Base-by-base conservation (phyloP, 2,888 invertebrate species). In the Lycaena phlaeas region DNA sequence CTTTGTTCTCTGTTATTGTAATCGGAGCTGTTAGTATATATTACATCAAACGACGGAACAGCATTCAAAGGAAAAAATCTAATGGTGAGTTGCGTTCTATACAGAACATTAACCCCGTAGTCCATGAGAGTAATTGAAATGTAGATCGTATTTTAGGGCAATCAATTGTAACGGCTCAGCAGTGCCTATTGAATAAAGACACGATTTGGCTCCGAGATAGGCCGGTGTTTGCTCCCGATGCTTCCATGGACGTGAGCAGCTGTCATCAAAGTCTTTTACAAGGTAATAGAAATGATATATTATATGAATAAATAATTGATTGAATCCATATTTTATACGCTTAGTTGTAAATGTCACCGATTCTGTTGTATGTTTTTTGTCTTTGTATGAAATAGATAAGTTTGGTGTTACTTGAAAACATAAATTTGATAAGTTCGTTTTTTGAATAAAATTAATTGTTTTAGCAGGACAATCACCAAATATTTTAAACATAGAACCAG, bases 121-220 rank as follows among this genome's bases (percentile, higher is more conserved):
- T 22, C 39, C 43, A 40, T 41, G 34, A 36, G 41, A 43, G 59
- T 64, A 67, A 74, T 74, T 71, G 69, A 73, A 63, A 69, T 64
- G 62, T 72, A 64, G 61, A 60, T 64, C 59, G 53, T 56, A 60
- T 76, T 78, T 60, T 70, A 82, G 82, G 82, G 69, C 82, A 82
- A 64, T 74, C 82, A 56, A 81, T 82, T 65, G 79, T 81, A 47
- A 81, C 81, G 49, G 82, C 82, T 39, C 82, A 82, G 55, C 82
- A 81, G 56, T 82, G 82, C 61, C 60, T 84, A 62, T 71, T 84
- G 66, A 82, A 84, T 71, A 84, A 84, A 65, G 82, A 84, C 58
- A 82, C 82, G 46, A 81, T 84, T 56, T 84, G 82, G 82, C 61
- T 84, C 39, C 66, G 82, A 51, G 82, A 84, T 38, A 65, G 81